Conservation (phyloP, 2,113 vertebrate species). For the Trogon melanurus region DNA sequence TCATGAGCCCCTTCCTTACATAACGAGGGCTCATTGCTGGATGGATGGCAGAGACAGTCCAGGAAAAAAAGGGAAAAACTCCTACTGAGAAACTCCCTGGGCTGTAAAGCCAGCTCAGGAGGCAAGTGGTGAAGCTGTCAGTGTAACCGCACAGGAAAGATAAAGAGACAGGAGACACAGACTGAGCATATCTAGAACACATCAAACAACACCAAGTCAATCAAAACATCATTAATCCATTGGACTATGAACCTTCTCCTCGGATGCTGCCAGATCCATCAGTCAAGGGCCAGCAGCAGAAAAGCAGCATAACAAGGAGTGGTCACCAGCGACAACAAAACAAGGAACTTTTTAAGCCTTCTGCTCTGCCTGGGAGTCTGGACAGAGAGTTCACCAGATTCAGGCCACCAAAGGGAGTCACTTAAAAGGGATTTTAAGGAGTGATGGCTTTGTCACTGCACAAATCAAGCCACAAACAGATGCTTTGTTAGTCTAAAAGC, state of each 20-base stretch:
- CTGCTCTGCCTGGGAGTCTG: neutral
- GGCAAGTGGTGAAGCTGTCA: neutral
- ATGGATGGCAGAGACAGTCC: neutral
- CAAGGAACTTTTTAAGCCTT: neutral
- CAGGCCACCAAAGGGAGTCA: neutral
- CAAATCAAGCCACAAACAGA: neutral
- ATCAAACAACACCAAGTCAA: conserved; percentile 50
- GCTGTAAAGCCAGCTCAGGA: neutral
- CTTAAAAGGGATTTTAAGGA: neutral
- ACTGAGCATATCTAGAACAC: conserved; percentile 27
- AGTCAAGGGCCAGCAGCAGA: neutral
- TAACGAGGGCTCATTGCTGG: neutral
- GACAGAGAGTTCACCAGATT: neutral
- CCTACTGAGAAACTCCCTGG: neutral
- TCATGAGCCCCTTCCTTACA: neutral
- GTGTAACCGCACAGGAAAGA: conserved; percentile 9
- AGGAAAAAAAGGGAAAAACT: neutral
- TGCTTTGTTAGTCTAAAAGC: neutral
- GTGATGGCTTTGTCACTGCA: neutral
- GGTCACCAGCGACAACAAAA: neutral
- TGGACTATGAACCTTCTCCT: conserved; percentile 45
- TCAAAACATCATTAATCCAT: conserved; percentile 51
- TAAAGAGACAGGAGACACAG: conserved; percentile 48
- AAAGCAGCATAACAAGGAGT: neutral
- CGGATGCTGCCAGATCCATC: neutral